Conservation (phyloP, 37 sponge, comb jelly and placozoan species). For the Oopsacas minuta region DNA sequence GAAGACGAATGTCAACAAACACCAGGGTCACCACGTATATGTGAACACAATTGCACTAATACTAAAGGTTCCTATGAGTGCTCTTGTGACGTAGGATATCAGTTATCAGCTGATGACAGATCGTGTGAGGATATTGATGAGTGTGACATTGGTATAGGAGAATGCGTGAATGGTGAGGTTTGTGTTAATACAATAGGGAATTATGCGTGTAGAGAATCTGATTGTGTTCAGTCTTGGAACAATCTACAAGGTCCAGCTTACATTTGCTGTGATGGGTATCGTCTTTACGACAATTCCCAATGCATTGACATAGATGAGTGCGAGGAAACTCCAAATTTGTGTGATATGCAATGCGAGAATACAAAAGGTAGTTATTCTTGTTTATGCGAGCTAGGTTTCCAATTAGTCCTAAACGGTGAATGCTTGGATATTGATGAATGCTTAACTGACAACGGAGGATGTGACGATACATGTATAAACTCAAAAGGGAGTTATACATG, state of each 20-base stretch:
- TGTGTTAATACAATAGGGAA: not conserved
- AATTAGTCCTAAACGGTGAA: not conserved
- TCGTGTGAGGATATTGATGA: constrained; percentile 3
- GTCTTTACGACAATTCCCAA: not conserved
- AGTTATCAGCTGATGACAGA: not conserved
- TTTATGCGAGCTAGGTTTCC: not conserved
- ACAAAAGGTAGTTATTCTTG: not conserved
- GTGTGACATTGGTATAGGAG: not conserved
- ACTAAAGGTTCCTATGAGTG: not conserved
- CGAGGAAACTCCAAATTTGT: not conserved
- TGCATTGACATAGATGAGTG: not conserved
- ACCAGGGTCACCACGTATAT: not conserved
- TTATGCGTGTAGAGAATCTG: not conserved
- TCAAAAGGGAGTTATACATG: not conserved
- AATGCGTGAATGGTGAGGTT: not conserved
- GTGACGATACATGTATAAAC: not conserved
- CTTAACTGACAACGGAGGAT: not conserved
- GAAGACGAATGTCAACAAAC: not conserved
- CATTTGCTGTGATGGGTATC: not conserved
- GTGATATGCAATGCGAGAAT: not conserved
- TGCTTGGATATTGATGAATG: not conserved
- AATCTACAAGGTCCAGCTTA: not conserved
- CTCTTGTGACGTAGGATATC: not conserved
- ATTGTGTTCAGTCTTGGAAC: not conserved
- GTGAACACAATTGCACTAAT: not conserved